Evolutionary conservation across 2,888 invertebrate genomes (phyloP), one percentile per base, ranked within the genome.

Genomic region (Dasypogon diadema): DNA sequence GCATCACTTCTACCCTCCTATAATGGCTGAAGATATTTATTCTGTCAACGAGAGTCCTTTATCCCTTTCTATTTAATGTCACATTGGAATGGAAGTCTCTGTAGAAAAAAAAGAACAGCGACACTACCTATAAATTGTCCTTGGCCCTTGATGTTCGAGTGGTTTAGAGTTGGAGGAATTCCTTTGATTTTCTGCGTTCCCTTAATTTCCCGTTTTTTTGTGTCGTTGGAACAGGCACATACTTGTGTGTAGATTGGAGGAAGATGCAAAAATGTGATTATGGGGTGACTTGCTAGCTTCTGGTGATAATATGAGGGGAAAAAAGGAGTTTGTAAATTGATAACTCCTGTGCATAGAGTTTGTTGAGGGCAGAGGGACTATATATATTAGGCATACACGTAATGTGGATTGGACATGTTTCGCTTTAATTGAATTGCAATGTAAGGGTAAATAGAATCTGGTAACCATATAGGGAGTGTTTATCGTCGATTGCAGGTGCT

Each of bases 21-120:
- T 18, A 24, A 2, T 1, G 18, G 18, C 16, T 21, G 18, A 51
- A 2, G 51, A 51, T 51, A 51, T 51, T 51, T 51, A 51, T 51
- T 51, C 51, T 51, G 51, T 51, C 51, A 51, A 42, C 42, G 42
- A 42, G 42, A 42, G 51, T 51, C 51, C 21, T 51, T 51, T 21
- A 21, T 51, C 51, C 51, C 21, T 51, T 51, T 51, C 51, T 12
- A 51, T 51, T 51, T 1, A 21, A 51, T 51, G 51, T 51, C 21
- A 51, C 5, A 51, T 21, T 5, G 12, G 6, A 51, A 51, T 51
- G 51, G 51, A 12, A 8, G 51, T 21, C 51, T 8, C 51, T 51
- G 18, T 3, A 16, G 42, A 12, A 12, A 48, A n/a, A 51, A 51
- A 51, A 51, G 51, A 51, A 16, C 51, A 51, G 5, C 51, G 22